Conservation (phyloP, 2,797 vertebrate genomes). For the Sandelia bainsii region DNA sequence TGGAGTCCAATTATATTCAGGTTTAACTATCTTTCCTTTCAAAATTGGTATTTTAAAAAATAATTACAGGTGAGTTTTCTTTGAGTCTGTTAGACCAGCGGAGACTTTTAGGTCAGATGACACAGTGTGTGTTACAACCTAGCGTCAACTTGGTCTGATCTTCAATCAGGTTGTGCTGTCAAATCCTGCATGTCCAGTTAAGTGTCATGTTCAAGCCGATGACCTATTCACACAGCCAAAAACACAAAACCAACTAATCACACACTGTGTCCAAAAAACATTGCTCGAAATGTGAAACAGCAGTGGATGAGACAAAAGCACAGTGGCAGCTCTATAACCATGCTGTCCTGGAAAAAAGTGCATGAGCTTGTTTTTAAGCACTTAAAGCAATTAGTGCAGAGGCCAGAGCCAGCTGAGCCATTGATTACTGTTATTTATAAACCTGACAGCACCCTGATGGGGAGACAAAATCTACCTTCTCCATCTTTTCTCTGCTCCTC, state of each 20-base stretch:
- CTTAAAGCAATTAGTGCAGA: slow-evolving; percentile 81
- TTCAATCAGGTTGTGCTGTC: background rate
- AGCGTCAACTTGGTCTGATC: background rate
- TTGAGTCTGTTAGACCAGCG: background rate
- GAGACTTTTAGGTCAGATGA: background rate
- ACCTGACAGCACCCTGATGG: slow-evolving; percentile 78
- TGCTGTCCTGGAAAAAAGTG: slow-evolving; percentile 54
- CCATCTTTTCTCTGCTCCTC: slow-evolving; percentile 40
- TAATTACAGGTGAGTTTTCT: background rate
- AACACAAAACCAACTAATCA: slow-evolving; percentile 13
- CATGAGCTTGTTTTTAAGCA: slow-evolving; percentile 70
- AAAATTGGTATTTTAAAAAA: background rate
- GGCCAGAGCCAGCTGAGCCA: slow-evolving; percentile 80
- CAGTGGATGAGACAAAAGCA: slow-evolving; percentile 42
- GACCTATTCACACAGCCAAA: background rate
- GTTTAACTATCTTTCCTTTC: background rate
- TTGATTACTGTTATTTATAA: slow-evolving; percentile 85
- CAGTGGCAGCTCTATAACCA: slow-evolving; percentile 36
- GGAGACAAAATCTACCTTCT: slow-evolving; percentile 61
- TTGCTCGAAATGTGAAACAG: slow-evolving; percentile 7
- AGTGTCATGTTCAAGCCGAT: background rate
- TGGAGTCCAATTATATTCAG: background rate
- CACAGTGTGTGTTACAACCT: background rate
- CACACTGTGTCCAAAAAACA: slow-evolving; percentile 7
- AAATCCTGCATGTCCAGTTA: background rate